phyloP scores from a whole-genome alignment of 2,797 vertebrate genomes.

The Hemitrygon akajei region DNA sequence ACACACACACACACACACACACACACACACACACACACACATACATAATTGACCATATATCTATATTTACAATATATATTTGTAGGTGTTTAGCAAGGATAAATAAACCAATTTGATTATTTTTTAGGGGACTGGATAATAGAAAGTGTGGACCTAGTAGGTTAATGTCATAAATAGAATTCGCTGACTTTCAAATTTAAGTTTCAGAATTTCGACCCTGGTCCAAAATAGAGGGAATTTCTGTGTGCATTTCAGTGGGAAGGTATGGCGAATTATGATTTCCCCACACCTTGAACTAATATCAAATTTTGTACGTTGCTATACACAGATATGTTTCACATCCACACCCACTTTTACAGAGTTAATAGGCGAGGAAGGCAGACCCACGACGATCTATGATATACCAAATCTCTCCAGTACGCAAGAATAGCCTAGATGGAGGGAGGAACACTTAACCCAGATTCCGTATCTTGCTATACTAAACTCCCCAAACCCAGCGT shows the following conservation, averaged over 20 bases:
- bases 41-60: no score
- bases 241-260: neutral
- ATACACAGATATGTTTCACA: neutral
- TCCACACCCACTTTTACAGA: neutral
- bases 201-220: neutral
- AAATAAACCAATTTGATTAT: neutral
- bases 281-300: no score
- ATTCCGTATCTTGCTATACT: neutral
- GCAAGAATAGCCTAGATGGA: neutral
- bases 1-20: no score
- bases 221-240: neutral
- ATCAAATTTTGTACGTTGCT: neutral
- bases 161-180: neutral
- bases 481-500: no score
- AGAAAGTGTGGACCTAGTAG: neutral
- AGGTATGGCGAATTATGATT: neutral
- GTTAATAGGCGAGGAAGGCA: neutral
- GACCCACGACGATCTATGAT: neutral
- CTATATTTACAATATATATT: neutral
- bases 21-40: no score
- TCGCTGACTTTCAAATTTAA: neutral
- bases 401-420: neutral
- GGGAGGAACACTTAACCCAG: no score
- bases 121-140: neutral
- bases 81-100: neutral